These are phyloP conservation scores for Thamnophis sirtalis DNA, from an alignment of 2,113 vertebrate species.

Conservation along the genomic window DNA sequence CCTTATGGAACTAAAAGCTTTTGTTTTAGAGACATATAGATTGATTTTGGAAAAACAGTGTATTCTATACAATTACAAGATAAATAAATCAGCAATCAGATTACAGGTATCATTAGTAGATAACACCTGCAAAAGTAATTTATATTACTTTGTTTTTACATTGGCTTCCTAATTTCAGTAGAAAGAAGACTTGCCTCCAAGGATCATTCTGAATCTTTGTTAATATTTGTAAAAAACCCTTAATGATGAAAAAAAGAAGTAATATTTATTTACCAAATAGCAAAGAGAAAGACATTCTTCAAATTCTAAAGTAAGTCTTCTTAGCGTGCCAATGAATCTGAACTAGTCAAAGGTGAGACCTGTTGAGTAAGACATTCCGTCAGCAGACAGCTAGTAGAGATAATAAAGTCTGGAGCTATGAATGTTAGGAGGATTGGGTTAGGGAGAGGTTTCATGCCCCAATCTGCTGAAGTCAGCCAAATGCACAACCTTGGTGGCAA, in stretches of 20 bases:
- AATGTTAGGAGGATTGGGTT: background rate
- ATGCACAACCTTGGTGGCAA: background rate
- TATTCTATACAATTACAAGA: background rate
- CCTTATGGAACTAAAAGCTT: background rate
- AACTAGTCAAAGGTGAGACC: background rate
- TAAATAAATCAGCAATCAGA: background rate
- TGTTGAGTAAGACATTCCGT: slow-evolving; percentile 12
- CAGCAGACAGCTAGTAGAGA: slow-evolving; percentile 2
- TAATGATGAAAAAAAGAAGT: slow-evolving; percentile 13
- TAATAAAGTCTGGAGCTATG: background rate
- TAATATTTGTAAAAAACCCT: slow-evolving; percentile 30
- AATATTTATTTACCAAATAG: slow-evolving; percentile 24
- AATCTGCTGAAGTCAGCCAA: background rate
- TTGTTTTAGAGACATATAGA: background rate
- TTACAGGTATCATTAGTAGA: background rate
- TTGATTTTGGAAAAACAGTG: background rate
- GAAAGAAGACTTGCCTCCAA: background rate
- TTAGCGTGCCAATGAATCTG: slow-evolving; percentile 14
- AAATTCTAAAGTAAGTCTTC: slow-evolving; percentile 15
- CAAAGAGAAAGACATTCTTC: slow-evolving; percentile 12
- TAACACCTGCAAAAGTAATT: background rate
- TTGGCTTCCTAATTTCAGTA: background rate
- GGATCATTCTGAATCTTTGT: background rate
- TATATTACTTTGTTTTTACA: background rate
- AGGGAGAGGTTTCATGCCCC: slow-evolving; percentile 2